Conservation (phyloP, 2,113 vertebrate species). For the sheep (Ovis aries) region ARS-UI_Ramb_v3.0 NC_056073.1:48142501-48143000, state of each 20-base stretch:
- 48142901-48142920: slow-evolving; percentile 86
- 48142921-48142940: slow-evolving; percentile 85
- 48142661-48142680: slow-evolving; percentile 77
- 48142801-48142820: not conserved
- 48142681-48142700: slow-evolving; percentile 78
- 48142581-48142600: slow-evolving; percentile 73
- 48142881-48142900: slow-evolving; percentile 85
- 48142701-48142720: slow-evolving; percentile 80
- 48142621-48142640: slow-evolving; percentile 71
- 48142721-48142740: slow-evolving; percentile 79
- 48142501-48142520: not conserved
- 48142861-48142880: slow-evolving; percentile 79
- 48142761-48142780: slow-evolving; percentile 39
- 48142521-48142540: slow-evolving; percentile 67
- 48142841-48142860: slow-evolving; percentile 68
- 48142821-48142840: not conserved
- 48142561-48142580: slow-evolving; percentile 82
- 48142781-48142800: slow-evolving; percentile 33
- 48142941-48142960: slow-evolving; percentile 86
- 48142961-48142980: slow-evolving; percentile 83
- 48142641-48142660: slow-evolving; percentile 73
- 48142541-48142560: slow-evolving; percentile 89
- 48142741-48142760: slow-evolving; percentile 65
- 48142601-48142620: slow-evolving; percentile 75
- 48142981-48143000: slow-evolving; percentile 83